Conservation (phyloP, 2,888 invertebrate genomes). For the Phortica magna region DNA sequence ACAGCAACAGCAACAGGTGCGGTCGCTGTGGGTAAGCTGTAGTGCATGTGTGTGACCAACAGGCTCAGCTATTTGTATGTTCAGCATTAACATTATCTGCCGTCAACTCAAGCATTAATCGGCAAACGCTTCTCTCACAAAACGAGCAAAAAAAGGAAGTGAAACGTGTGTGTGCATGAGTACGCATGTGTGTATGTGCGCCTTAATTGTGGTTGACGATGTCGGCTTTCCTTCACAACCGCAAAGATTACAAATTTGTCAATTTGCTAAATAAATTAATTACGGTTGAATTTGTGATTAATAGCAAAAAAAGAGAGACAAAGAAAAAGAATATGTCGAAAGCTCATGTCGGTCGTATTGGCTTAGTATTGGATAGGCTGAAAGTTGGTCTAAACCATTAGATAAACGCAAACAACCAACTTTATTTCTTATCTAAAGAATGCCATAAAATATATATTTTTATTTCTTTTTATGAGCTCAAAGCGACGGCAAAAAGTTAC, state of each 20-base stretch:
- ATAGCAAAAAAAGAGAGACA: not conserved
- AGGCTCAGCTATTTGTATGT: too few relatives aligned
- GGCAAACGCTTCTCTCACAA: not conserved
- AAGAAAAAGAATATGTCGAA: too few relatives aligned
- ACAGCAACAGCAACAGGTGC: not conserved
- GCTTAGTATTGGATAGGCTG: not conserved
- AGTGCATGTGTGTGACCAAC: too few relatives aligned
- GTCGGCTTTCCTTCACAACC: not conserved
- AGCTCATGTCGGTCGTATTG: not conserved
- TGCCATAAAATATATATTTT: too few relatives aligned
- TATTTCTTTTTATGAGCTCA: too few relatives aligned
- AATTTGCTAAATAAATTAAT: slow-evolving; percentile 6
- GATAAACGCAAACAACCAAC: too few relatives aligned
- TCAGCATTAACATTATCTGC: too few relatives aligned
- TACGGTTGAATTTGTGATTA: not conserved
- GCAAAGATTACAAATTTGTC: slow-evolving; percentile 2
- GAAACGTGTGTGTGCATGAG: not conserved
- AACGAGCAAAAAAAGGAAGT: not conserved
- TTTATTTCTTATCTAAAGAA: too few relatives aligned
- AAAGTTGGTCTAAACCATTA: too few relatives aligned
- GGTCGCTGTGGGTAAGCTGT: too few relatives aligned
- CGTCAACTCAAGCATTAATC: not conserved
- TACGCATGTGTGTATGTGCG: not conserved
- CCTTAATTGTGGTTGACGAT: not conserved
- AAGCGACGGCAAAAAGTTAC: too few relatives aligned